Evolutionary conservation across 1,140 invertebrate species (phyloP), one percentile per base, ranked within the genome.

Genomic region (Ylistrum balloti): DNA sequence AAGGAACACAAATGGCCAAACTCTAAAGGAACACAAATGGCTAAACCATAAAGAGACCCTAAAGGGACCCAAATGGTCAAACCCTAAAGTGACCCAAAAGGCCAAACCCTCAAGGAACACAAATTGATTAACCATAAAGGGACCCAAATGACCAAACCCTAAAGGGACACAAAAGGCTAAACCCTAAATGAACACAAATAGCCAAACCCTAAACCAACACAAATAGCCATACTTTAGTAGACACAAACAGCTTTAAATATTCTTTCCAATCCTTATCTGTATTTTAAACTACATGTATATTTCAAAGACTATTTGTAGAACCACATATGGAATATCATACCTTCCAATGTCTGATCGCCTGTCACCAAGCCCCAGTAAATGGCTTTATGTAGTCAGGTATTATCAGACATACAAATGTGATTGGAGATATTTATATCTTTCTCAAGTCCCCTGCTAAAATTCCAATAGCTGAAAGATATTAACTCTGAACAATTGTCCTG

Each of bases 291-390:
- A 48, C 15, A 17, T 48, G 11, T 22, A 74, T 74, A 28, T 28
- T 74, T 74, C 28, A 74, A 74, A 74, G 56, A 74, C 22, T 74
- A 74, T 74, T 74, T 74, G 56, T 74, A 74, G 22, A 74, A 28
- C 56, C 56, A 22, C 15, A 74, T 74, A 74, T 74, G 22, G 56
- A 74, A 74, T 74, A n/a, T 74, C 56, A 28, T n/a, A 28, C 22
- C n/a, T 7, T 56, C 45, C 45, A 56, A 56, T 74, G 56, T 1
- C 56, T 74, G 56, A n/a, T 74, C 20, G 56, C 56, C 56, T n/a
- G 56, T 74, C 56, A 74, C n/a, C n/a, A 28, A 74, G 22, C 56
- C 22, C 56, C 56, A 28, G 56, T 74, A n/a, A 74, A 74, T 74
- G 56, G 56, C 56, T 74, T 13, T n/a, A 74, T 28, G 56, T 74